Evolutionary conservation across 2,113 vertebrate genomes (phyloP).

Genomic region (Brachyhypopomus gauderio): DNA sequence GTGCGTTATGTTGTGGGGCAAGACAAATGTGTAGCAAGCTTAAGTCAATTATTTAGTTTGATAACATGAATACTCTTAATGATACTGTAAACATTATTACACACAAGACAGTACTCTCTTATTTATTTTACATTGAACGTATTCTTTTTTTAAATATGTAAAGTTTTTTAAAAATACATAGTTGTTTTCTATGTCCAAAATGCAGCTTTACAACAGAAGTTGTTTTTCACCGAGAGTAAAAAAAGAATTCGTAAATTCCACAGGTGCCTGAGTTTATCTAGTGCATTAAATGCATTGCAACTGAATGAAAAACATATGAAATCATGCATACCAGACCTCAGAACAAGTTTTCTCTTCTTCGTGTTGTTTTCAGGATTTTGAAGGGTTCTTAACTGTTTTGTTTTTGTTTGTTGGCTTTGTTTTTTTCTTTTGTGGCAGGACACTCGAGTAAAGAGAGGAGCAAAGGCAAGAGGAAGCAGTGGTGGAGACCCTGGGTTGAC

Average conservation of each 20-base stretch:
- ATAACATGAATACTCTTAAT: neutral
- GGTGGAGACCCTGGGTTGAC: slow-evolving; percentile 98
- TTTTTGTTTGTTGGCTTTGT: neutral
- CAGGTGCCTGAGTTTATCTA: slow-evolving; percentile 47
- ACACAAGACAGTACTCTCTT: neutral
- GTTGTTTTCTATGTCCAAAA: slow-evolving; percentile 52
- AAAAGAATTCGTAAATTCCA: slow-evolving; percentile 46
- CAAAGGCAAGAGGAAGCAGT: slow-evolving; percentile 89
- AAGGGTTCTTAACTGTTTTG: slow-evolving; percentile 59
- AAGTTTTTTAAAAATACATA: neutral
- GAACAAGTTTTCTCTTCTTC: neutral
- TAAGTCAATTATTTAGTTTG: slow-evolving; percentile 26
- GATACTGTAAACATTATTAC: neutral
- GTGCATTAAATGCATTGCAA: slow-evolving; percentile 47
- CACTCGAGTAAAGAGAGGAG: slow-evolving; percentile 85
- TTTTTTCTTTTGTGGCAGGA: slow-evolving; percentile 66
- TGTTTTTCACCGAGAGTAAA: slow-evolving; percentile 14
- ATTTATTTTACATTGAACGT: neutral
- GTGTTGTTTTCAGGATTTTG: slow-evolving; percentile 9
- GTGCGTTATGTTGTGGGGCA: slow-evolving; percentile 25
- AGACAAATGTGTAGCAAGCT: neutral
- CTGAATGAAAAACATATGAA: slow-evolving; percentile 49
- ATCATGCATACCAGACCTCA: slow-evolving; percentile 38
- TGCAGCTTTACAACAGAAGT: slow-evolving; percentile 5
- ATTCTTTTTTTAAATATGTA: neutral